phyloP scores from a whole-genome alignment of 2,888 invertebrate genomes.

The Sericinus montela region DNA sequence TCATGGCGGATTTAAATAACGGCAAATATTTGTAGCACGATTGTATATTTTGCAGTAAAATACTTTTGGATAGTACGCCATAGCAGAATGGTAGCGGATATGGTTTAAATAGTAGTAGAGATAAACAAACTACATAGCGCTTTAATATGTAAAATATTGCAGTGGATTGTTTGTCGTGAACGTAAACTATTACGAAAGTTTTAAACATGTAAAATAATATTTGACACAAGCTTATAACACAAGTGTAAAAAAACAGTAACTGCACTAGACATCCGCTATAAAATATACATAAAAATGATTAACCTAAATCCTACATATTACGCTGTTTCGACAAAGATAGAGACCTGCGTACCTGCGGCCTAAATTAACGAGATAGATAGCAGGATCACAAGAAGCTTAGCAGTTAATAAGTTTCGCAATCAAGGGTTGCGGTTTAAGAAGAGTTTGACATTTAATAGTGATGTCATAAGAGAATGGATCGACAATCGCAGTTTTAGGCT shows the following conservation, averaged over 20 bases:
- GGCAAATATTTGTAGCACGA: no score
- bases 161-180: no score
- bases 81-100: no score
- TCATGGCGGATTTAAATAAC: no score
- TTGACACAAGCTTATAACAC: no score
- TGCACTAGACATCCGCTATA: not conserved
- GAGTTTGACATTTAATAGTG: slow-evolving; percentile 20
- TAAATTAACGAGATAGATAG: not conserved
- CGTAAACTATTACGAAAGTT: no score
- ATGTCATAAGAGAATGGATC: slow-evolving; percentile 22
- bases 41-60: no score
- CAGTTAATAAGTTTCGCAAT: not conserved
- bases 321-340: not conserved
- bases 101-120: no score
- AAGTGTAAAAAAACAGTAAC: not conserved
- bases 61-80: no score
- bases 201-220: no score
- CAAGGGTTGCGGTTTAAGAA: slow-evolving; percentile 4
- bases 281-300: not conserved
- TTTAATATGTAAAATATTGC: no score
- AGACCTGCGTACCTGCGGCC: not conserved
- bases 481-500: slow-evolving; percentile 21
- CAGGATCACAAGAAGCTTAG: not conserved
- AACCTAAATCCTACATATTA: not conserved
- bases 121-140: no score